Evolutionary conservation across 23 tunicate species (phyloP), one percentile per base, ranked within the genome.

Genomic region (Halocynthia roretzi): DNA sequence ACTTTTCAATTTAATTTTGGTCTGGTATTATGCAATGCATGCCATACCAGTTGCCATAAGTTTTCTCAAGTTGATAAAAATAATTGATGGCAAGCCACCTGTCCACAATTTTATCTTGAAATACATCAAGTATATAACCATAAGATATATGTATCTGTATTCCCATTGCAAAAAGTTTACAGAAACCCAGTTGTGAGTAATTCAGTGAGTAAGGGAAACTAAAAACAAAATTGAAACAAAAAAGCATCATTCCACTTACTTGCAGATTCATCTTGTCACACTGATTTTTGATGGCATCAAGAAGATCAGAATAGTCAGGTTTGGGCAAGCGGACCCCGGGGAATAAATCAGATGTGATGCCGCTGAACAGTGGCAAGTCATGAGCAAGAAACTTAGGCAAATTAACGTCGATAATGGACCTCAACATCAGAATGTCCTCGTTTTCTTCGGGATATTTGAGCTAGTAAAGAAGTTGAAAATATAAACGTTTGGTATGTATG

Each of bases 341-440:
- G 78, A 94, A 94, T 52, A 94, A 76, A 88, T 94, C 98, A 48
- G 94, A 84, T 60, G 98, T 94, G 83, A 94, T 94, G 52, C 98
- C 98, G 62, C 81, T 94, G 77, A 94, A 94, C 61, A 94, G 90
- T 54, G 98, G 98, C 40, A 94, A 77, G 81, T 94, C 98, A 51
- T 94, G 98, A 71, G 98, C 98, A 66, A 94, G 71, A 53, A 94
- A 94, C 78, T 94, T 94, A 61, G 98, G 98, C 53, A 94, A 80
- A 71, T 94, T 94, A 71, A 94, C 98, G 51, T 94, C 98, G 70
- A 94, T 94, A 62, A 94, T 94, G 71, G 98, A 94, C 17, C 98
- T 80, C 77, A 94, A 61, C 98, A 94, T 94, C 83, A 94, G 85
- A 56, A 94, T 94, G 65, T 94, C 98, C 62, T 94, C 98, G 64